Conservation (phyloP, 2,797 vertebrate species). For the Lateolabrax maculatus region DNA sequence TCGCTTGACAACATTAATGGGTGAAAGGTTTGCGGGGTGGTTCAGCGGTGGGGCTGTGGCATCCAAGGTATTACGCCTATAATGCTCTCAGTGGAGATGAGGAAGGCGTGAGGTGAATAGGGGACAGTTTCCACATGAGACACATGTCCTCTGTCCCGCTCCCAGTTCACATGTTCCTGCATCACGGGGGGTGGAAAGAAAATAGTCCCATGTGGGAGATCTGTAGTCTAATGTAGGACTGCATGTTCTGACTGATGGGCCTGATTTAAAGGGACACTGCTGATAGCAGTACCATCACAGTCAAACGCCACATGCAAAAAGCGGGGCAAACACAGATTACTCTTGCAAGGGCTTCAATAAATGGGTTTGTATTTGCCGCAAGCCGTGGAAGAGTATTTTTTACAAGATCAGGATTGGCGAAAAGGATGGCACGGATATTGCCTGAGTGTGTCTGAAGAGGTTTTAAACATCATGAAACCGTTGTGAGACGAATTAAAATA, state of each 20-base stretch:
- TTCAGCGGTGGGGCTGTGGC: conserved; percentile 29
- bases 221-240: conserved; percentile 9
- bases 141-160: conserved; percentile 39
- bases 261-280: conserved; percentile 27
- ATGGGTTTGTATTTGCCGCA: conserved; percentile 28
- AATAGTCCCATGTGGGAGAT: conserved; percentile 24
- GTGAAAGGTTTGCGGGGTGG: conserved; percentile 57
- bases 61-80: conserved; percentile 48
- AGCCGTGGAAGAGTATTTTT: conserved; percentile 7
- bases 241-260: conserved; percentile 22
- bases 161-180: conserved; percentile 26
- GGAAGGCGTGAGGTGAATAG: not conserved
- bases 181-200: conserved; percentile 11
- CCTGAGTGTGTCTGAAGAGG: not conserved
- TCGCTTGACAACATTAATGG: conserved; percentile 29
- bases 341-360: conserved; percentile 20
- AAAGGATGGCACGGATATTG: not conserved
- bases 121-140: conserved; percentile 9
- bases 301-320: conserved; percentile 32
- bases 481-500: not conserved
- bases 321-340: conserved; percentile 66
- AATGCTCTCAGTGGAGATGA: conserved; percentile 54
- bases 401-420: conserved; percentile 13
- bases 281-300: conserved; percentile 64
- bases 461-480: not conserved